Evolutionary conservation across 2,888 invertebrate species (phyloP).

Genomic region (Hirtodrosophila confusa): DNA sequence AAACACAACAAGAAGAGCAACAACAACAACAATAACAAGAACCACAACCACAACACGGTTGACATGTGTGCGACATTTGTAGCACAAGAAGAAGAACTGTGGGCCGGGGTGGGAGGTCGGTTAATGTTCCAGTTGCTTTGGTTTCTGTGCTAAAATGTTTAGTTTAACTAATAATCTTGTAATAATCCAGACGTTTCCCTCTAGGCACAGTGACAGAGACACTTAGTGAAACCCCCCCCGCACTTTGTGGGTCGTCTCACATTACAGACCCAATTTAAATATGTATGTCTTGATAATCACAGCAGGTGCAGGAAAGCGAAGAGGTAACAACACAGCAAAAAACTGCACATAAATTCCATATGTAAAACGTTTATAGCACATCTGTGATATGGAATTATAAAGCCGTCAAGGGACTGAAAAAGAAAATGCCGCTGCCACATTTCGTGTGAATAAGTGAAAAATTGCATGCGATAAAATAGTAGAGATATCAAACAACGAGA

Average conservation of each 20-base stretch:
- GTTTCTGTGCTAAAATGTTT: slow-evolving; percentile 81
- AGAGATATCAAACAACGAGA: background rate
- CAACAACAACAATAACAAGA: slow-evolving; percentile 3
- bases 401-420: slow-evolving; percentile 14
- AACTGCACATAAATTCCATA: slow-evolving; percentile 21
- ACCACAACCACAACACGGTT: slow-evolving; percentile 42
- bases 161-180: slow-evolving; percentile 75
- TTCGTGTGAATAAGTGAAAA: slow-evolving; percentile 46
- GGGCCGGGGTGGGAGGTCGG: slow-evolving; percentile 39
- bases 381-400: slow-evolving; percentile 65
- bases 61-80: slow-evolving; percentile 79
- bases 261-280: slow-evolving; percentile 51
- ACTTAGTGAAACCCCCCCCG: slow-evolving; percentile 24
- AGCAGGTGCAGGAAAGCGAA: slow-evolving; percentile 21
- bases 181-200: slow-evolving; percentile 62
- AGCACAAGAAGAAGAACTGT: slow-evolving; percentile 49
- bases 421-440: background rate
- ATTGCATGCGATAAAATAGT: slow-evolving; percentile 37
- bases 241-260: slow-evolving; percentile 48
- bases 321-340: background rate
- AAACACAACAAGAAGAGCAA: slow-evolving; percentile 15
- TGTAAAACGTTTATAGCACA: slow-evolving; percentile 67
- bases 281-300: slow-evolving; percentile 20
- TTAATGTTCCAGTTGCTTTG: slow-evolving; percentile 82
- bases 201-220: slow-evolving; percentile 1